These are phyloP conservation scores for Corydoras maculifer DNA, from an alignment of 2,113 vertebrate species.

Conservation along the genomic window DNA sequence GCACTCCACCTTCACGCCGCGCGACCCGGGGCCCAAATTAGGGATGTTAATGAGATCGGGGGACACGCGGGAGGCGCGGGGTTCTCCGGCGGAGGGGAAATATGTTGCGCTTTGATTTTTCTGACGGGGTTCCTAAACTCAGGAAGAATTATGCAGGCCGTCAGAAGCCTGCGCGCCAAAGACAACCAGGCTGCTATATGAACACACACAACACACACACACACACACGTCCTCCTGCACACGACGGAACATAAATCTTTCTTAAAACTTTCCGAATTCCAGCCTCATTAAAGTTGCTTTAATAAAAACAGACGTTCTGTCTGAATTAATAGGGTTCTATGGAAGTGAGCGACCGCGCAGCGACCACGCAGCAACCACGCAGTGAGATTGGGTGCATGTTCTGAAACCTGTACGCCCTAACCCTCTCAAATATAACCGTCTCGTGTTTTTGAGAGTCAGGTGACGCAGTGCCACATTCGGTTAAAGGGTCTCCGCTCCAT, in stretches of 20 bases:
- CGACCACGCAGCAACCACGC: no score
- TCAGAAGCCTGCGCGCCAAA: conserved; percentile 25
- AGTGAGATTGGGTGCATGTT: no score
- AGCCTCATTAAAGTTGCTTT: no score
- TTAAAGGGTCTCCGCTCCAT: no score
- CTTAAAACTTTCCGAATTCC: not conserved
- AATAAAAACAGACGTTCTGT: no score
- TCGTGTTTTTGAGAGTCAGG: no score
- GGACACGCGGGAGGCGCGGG: not conserved
- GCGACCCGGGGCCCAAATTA: not conserved
- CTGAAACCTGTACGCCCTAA: no score
- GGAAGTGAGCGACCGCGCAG: no score
- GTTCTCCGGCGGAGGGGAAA: conserved; percentile 31
- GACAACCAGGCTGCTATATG: conserved; percentile 15
- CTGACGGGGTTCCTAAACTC: conserved; percentile 20
- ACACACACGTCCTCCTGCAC: conserved; percentile 22
- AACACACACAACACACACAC: conserved; percentile 17
- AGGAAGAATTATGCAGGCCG: conserved; percentile 20
- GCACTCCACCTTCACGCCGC: not conserved
- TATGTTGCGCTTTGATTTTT: conserved; percentile 29
- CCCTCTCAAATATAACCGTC: no score
- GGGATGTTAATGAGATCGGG: not conserved
- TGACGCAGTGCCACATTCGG: no score
- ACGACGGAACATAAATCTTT: not conserved
- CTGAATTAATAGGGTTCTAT: no score